Evolutionary conservation across 2,797 vertebrate genomes (phyloP).

Genomic region (Paratrypauchen microcephalus): DNA sequence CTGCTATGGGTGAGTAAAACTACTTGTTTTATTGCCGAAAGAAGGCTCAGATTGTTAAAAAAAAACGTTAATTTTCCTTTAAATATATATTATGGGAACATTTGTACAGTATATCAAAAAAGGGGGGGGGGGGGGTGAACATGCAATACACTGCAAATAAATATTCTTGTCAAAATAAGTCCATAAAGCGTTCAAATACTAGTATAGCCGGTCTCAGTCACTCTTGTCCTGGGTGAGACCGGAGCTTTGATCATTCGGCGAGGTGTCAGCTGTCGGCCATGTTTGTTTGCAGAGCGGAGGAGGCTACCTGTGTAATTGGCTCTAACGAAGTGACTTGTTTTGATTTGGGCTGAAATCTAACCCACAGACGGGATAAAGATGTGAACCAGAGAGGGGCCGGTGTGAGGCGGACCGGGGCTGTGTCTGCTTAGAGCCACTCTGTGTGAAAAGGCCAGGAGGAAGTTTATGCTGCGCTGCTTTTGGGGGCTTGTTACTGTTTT

Average conservation of each 20-base stretch:
- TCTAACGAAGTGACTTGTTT: conserved; percentile 81
- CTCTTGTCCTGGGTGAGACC: conserved; percentile 46
- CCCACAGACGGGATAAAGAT: conserved; percentile 58
- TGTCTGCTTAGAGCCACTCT: neutral
- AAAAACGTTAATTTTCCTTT: too few species aligned
- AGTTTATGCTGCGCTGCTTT: neutral
- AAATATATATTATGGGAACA: too few species aligned
- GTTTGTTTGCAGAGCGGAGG: conserved; percentile 76
- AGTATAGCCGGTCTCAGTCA: neutral
- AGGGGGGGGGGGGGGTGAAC: too few species aligned
- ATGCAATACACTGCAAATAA: neutral
- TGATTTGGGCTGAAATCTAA: conserved; percentile 76
- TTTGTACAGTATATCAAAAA: too few species aligned
- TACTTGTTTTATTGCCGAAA: too few species aligned
- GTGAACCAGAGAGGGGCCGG: conserved; percentile 26
- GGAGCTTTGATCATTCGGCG: conserved; percentile 73
- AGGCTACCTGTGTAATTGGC: conserved; percentile 78
- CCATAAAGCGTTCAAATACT: too few species aligned
- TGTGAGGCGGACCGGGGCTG: neutral
- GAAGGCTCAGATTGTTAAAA: too few species aligned
- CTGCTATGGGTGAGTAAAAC: too few species aligned
- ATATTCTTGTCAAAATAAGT: too few species aligned
- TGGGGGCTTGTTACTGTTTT: too few species aligned
- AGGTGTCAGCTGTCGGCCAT: conserved; percentile 72
- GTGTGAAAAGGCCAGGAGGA: neutral